Evolutionary conservation across 2,797 vertebrate species (phyloP).

Genomic region (Oryzias dopingdopingensis): DNA sequence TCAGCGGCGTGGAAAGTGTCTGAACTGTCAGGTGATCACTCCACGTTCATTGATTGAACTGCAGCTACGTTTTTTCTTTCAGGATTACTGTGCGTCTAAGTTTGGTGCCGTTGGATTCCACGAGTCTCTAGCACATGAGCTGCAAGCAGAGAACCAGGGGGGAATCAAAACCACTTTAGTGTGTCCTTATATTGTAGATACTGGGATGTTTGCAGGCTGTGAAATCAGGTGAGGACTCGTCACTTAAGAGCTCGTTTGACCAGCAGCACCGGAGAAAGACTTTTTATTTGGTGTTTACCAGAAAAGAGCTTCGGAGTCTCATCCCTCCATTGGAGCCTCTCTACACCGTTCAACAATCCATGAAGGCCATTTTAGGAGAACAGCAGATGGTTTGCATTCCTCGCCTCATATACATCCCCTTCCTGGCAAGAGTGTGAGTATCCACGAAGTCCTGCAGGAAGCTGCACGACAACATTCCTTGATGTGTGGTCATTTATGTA

Average conservation of each 20-base stretch:
- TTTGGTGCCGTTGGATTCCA: slow-evolving; percentile 78
- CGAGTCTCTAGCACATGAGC: slow-evolving; percentile 72
- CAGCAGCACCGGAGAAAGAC: too few species aligned
- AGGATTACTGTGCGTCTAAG: slow-evolving; percentile 80
- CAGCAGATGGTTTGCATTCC: slow-evolving; percentile 73
- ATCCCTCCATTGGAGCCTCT: slow-evolving; percentile 69
- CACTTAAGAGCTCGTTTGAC: neutral
- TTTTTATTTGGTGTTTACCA: slow-evolving; percentile 6
- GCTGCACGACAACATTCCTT: too few species aligned
- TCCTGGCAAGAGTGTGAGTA: slow-evolving; percentile 68
- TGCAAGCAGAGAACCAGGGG: slow-evolving; percentile 62
- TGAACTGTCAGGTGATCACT: neutral
- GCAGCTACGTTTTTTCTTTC: neutral
- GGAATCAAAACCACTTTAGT: slow-evolving; percentile 75
- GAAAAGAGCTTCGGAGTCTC: slow-evolving; percentile 62
- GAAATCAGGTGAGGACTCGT: slow-evolving; percentile 61
- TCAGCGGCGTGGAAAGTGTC: slow-evolving; percentile 5
- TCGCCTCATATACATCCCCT: slow-evolving; percentile 66
- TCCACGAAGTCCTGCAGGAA: neutral
- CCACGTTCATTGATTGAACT: slow-evolving; percentile 1
- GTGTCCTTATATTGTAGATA: slow-evolving; percentile 75
- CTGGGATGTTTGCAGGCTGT: slow-evolving; percentile 72
- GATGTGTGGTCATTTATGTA: neutral
- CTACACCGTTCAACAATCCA: slow-evolving; percentile 71
- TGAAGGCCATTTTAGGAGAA: slow-evolving; percentile 68